phyloP scores from a whole-genome alignment of 2,888 invertebrate species.

The Ochropleura plecta region DNA sequence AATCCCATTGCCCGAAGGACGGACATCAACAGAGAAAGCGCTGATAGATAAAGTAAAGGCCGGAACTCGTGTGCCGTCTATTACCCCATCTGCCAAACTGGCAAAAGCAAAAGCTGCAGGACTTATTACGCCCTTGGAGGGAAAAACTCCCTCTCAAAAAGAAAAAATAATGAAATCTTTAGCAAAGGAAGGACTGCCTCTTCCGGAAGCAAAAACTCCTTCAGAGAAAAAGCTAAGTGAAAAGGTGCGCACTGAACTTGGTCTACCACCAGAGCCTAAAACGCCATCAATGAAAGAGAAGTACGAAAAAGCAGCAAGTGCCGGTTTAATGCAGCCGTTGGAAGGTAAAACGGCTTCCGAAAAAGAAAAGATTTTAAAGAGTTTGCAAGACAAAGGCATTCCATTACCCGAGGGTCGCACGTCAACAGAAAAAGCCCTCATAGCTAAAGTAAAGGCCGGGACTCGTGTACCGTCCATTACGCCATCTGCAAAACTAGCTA shows the following conservation, averaged over 20 bases:
- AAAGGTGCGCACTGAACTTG: neutral
- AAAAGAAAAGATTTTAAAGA: neutral
- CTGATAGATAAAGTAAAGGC: neutral
- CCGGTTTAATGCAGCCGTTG: neutral
- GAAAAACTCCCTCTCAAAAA: constrained; percentile 40
- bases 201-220: constrained; percentile 41
- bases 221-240: constrained; percentile 30
- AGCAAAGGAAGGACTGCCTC: constrained; percentile 38
- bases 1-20: constrained; percentile 10
- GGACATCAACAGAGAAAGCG: neutral
- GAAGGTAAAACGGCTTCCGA: neutral
- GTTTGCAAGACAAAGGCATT: neutral
- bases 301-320: neutral
- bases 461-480: neutral
- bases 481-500: neutral
- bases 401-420: neutral
- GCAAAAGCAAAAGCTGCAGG: neutral
- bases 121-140: constrained; percentile 2
- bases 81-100: neutral
- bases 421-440: neutral
- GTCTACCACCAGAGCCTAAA: neutral
- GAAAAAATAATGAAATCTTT: constrained; percentile 41
- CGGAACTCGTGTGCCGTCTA: neutral
- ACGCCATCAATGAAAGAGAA: neutral
- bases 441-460: neutral